Percentiles rank a stretch among this genome's conserved stretches.
Conservation (phyloP, 2,888 invertebrate species). For the Dyspetes luteomarginatus region DNA sequence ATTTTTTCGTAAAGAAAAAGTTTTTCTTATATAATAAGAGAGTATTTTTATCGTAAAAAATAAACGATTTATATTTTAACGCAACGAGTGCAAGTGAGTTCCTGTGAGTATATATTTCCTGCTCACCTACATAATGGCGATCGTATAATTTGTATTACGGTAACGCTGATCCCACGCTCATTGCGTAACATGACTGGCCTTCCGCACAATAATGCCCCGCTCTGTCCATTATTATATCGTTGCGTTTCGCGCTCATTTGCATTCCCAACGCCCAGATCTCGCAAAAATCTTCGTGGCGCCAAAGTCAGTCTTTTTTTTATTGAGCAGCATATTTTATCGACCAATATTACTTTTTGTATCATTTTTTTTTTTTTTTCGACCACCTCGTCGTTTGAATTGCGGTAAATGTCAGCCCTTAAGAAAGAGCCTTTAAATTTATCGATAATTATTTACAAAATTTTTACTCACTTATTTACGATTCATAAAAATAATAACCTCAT, state of each 20-base stretch:
- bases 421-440: too few relatives aligned
- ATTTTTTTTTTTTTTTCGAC: neutral
- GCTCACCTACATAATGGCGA: slow-evolving; percentile 59
- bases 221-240: slow-evolving; percentile 4
- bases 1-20: neutral
- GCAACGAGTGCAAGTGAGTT: slow-evolving; percentile 8
- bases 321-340: neutral
- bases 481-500: too few relatives aligned
- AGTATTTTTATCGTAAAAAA: neutral
- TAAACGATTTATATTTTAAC: neutral
- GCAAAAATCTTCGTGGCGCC: neutral
- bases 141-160: slow-evolving; percentile 68
- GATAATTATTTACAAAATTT: too few relatives aligned
- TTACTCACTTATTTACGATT: too few relatives aligned
- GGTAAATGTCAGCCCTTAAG: too few relatives aligned
- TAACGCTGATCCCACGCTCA: slow-evolving; percentile 78
- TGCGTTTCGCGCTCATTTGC: slow-evolving; percentile 18
- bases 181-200: slow-evolving; percentile 77
- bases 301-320: neutral
- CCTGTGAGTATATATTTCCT: slow-evolving; percentile 33
- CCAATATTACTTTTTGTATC: neutral
- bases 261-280: slow-evolving; percentile 17
- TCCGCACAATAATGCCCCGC: slow-evolving; percentile 65
- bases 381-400: neutral
- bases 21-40: neutral